Evolutionary conservation across 2,797 vertebrate species (phyloP).

Genomic region (Pangasius macronema): DNA sequence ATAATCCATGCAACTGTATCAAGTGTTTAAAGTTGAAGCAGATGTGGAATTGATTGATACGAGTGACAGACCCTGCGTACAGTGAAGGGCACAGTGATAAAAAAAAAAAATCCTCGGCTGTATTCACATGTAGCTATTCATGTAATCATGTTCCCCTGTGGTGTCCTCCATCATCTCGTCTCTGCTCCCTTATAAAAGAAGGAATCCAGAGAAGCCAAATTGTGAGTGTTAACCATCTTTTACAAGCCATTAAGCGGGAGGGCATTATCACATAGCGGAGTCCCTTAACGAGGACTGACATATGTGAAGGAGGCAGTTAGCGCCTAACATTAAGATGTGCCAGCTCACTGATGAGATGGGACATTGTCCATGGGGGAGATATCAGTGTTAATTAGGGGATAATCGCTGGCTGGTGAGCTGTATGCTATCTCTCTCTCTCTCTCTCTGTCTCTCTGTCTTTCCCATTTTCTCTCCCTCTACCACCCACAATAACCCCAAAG

Average conservation of each 20-base stretch:
- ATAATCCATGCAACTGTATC: background rate
- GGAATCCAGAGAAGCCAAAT: conserved; percentile 84
- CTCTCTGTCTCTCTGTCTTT: conserved; percentile 59
- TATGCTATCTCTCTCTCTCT: conserved; percentile 71
- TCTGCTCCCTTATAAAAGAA: conserved; percentile 65
- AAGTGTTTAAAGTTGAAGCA: background rate
- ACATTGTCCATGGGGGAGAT: conserved; percentile 89
- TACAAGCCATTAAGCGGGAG: conserved; percentile 96
- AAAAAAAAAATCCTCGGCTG: conserved; percentile 54
- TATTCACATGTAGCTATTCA: conserved; percentile 63
- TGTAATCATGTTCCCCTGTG: conserved; percentile 59
- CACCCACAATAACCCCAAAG: conserved; percentile 62
- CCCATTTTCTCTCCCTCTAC: conserved; percentile 7
- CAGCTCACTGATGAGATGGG: conserved; percentile 84
- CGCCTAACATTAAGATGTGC: conserved; percentile 88
- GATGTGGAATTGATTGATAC: conserved; percentile 18
- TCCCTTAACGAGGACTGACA: conserved; percentile 98
- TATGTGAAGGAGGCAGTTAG: conserved; percentile 96
- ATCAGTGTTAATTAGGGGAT: conserved; percentile 95
- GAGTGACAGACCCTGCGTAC: conserved; percentile 39
- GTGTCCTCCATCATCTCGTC: conserved; percentile 69
- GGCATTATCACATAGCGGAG: conserved; percentile 84
- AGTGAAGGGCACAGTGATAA: conserved; percentile 57
- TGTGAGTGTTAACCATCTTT: conserved; percentile 98
- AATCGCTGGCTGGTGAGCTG: conserved; percentile 77